Percentiles rank a stretch among this genome's conserved stretches.
phyloP scores from a whole-genome alignment of 1,140 invertebrate species.

The Magallana gigas region DNA sequence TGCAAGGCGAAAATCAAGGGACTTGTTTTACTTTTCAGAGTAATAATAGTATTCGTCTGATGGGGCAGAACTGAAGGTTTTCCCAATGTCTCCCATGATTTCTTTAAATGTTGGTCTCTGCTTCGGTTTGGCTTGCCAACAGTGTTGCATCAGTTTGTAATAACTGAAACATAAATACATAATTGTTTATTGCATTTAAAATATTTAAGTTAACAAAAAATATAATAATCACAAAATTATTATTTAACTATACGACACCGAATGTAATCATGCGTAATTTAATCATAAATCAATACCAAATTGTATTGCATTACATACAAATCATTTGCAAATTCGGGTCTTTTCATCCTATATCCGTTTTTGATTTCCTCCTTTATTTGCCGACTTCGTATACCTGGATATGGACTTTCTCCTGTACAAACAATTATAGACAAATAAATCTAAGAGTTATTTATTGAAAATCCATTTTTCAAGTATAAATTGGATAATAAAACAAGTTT shows the following conservation, averaged over 20 bases:
- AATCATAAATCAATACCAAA: neutral
- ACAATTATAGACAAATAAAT: no score
- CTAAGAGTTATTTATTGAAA: no score
- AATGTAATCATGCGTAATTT: neutral
- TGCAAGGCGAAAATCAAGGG: no score
- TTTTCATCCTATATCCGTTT: slow-evolving; percentile 62
- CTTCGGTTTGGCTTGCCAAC: slow-evolving; percentile 10
- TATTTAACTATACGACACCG: neutral
- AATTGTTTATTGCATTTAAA: neutral
- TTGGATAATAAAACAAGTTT: no score
- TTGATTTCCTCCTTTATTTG: slow-evolving; percentile 83
- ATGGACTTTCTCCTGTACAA: slow-evolving; percentile 83
- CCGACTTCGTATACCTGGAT: slow-evolving; percentile 88
- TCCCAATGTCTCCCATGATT: neutral
- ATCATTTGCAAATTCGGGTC: slow-evolving; percentile 64
- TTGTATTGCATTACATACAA: slow-evolving; percentile 55
- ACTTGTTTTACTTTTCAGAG: neutral
- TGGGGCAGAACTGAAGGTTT: neutral
- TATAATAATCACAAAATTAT: neutral
- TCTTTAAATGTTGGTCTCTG: slow-evolving; percentile 8
- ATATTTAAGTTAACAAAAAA: neutral
- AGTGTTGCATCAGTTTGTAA: neutral
- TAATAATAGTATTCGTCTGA: slow-evolving; percentile 26
- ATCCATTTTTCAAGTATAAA: no score
- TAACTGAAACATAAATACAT: neutral